These are phyloP conservation scores for Nipponacmea schrenckii DNA, from an alignment of 2,888 invertebrate genomes.

Conservation along the genomic window DNA sequence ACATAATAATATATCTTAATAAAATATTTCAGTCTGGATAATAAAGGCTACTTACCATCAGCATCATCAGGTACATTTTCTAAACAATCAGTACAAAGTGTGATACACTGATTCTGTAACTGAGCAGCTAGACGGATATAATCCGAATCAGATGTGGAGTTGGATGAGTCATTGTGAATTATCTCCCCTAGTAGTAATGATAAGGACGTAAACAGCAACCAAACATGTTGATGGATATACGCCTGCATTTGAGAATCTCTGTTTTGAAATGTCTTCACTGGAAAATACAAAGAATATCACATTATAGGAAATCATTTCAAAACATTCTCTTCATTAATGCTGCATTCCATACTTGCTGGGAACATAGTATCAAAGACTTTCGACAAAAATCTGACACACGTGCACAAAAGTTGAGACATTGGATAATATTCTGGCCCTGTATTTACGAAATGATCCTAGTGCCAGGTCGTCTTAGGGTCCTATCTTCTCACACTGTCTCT, in stretches of 20 bases:
- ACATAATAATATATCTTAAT: too few species aligned
- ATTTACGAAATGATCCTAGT: too few species aligned
- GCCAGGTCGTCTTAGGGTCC: too few species aligned
- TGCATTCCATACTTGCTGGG: too few species aligned
- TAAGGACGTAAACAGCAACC: slow-evolving; percentile 62
- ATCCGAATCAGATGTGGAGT: slow-evolving; percentile 42
- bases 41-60: slow-evolving; percentile 38
- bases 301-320: not conserved
- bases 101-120: slow-evolving; percentile 59
- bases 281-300: not conserved
- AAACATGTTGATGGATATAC: slow-evolving; percentile 66
- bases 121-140: slow-evolving; percentile 57
- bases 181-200: slow-evolving; percentile 59
- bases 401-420: too few species aligned
- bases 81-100: slow-evolving; percentile 54
- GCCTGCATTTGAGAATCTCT: slow-evolving; percentile 59
- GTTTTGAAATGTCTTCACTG: slow-evolving; percentile 58
- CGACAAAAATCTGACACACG: too few species aligned
- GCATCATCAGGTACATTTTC: slow-evolving; percentile 55
- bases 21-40: too few species aligned
- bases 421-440: too few species aligned
- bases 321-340: not conserved
- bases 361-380: too few species aligned
- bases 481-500: too few species aligned
- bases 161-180: slow-evolving; percentile 47